Evolutionary conservation across 53 echinoderm and acorn worm species (phyloP), one percentile per base, ranked within the genome.

Genomic region (Pentamera pediparva): DNA sequence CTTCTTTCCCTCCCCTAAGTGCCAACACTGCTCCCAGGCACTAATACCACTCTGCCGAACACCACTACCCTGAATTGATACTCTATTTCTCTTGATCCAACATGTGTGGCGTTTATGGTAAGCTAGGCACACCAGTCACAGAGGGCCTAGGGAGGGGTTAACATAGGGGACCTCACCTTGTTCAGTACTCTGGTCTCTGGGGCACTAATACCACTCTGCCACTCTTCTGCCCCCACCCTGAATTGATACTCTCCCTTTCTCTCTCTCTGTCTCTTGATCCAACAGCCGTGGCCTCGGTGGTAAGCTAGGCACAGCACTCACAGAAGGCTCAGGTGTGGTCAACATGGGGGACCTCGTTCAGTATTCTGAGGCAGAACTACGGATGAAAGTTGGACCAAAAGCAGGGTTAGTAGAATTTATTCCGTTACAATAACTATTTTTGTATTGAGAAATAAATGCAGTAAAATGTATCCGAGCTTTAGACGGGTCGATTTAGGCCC

Each of bases 211-310:
- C n/a, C n/a, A n/a, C n/a, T n/a, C n/a, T n/a, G n/a, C n/a, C n/a
- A n/a, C n/a, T n/a, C n/a, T n/a, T n/a, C n/a, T n/a, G n/a, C n/a
- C n/a, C n/a, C n/a, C n/a, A n/a, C n/a, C n/a, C n/a, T n/a, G n/a
- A n/a, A n/a, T n/a, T n/a, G n/a, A n/a, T n/a, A n/a, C n/a, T n/a
- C n/a, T n/a, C n/a, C n/a, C n/a, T n/a, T n/a, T n/a, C n/a, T n/a
- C n/a, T n/a, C n/a, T n/a, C n/a, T n/a, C n/a, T n/a, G n/a, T n/a
- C n/a, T n/a, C 55, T 55, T 28, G 10, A 25, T 55, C 8, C 21
- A n/a, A n/a, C 65, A 95, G 96, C 48, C 91, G 96, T 73, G 81
- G 91, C 45, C 79, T 95, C 59, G 96, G 96, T 39, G 96, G 96
- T 7, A 95, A 95, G 58, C 88, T 95, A 15, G 96, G 96, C 31